phyloP scores from a whole-genome alignment of 2,113 vertebrate genomes.

The Microtus ochrogaster region DNA sequence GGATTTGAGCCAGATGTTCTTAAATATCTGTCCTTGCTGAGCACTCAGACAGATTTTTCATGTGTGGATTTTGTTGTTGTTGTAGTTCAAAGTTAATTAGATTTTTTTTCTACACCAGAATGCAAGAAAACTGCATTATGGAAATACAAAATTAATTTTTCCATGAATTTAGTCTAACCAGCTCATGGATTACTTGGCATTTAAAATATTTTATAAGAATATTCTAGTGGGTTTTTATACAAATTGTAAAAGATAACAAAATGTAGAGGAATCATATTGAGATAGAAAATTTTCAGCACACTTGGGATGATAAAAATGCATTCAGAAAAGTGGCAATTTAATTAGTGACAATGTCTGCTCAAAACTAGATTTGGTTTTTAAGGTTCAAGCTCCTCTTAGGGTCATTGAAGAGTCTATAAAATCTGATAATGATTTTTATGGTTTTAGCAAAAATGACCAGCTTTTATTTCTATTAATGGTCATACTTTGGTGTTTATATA shows the following conservation, averaged over 20 bases:
- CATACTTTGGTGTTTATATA: constrained; percentile 55
- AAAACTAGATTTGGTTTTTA: constrained; percentile 65
- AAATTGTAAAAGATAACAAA: background rate
- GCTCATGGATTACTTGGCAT: constrained; percentile 9
- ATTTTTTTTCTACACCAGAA: background rate
- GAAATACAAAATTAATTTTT: constrained; percentile 19
- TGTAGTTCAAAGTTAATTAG: constrained; percentile 45
- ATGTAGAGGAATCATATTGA: background rate
- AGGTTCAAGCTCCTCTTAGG: constrained; percentile 36
- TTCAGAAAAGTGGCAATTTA: constrained; percentile 32
- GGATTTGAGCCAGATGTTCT: constrained; percentile 41
- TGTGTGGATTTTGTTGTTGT: constrained; percentile 40
- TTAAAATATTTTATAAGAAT: constrained; percentile 57
- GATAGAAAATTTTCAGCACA: background rate
- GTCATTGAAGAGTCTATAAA: constrained; percentile 54
- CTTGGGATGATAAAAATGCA: constrained; percentile 35
- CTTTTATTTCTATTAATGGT: constrained; percentile 51
- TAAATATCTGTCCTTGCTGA: constrained; percentile 32
- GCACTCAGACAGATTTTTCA: constrained; percentile 30
- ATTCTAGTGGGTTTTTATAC: background rate
- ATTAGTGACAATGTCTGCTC: background rate
- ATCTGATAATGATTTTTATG: constrained; percentile 62
- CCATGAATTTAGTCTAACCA: background rate
- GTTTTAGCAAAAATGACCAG: constrained; percentile 55
- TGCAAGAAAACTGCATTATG: constrained; percentile 27